Base-by-base conservation (phyloP, 2,888 invertebrate genomes). In the Melanchra persicariae region DNA sequence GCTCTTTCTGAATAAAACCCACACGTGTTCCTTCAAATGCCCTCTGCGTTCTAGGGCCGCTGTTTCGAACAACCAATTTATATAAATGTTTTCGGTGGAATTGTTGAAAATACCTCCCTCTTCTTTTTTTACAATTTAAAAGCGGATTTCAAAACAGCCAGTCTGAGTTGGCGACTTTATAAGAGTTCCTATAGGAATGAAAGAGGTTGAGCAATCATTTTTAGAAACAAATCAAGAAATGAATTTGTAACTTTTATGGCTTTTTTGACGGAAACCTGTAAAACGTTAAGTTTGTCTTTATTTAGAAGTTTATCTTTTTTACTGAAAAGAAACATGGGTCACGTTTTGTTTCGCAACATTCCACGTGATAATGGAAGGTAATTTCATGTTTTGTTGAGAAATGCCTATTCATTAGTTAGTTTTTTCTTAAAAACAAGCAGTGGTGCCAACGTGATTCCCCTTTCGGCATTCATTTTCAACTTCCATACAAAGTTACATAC, bases 191-290 rank as follows among this genome's bases (percentile, higher is more conserved):
- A 1, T n/a, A 30, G 17, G 40, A 2, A 19, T 7, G 5, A 2
- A 54, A 26, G 8, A 17, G 22, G 26, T 26, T 2, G 0, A 15
- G 22, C 17, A 30, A 51, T 40, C 7, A 2, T 40, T 40, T 26
- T 26, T 10, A 24, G 3, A 40, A 30, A 64, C 15, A 22, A 40
- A 49, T 40, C 34, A n/a, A 64, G 0, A 22, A 51, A 40, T 40
- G 19, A 51, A 65, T 67, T 65, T 51, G 17, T 45, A 22, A 22
- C 5, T 67, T 65, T 26, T 51, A 30, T 19, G 49, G 49, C 40
- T 47, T 58, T 0, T 4, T 43, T 47, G 17, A 12, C 17, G 22
- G 26, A 49, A 66, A 49, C n/a, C 37, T 6, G n/a, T 49, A 3
- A 12, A 51, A 51, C 0, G 9, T 7, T 22, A 40, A 43, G 30